Conservation (phyloP, 1,140 invertebrate species). For the Arctopsyche grandis region DNA sequence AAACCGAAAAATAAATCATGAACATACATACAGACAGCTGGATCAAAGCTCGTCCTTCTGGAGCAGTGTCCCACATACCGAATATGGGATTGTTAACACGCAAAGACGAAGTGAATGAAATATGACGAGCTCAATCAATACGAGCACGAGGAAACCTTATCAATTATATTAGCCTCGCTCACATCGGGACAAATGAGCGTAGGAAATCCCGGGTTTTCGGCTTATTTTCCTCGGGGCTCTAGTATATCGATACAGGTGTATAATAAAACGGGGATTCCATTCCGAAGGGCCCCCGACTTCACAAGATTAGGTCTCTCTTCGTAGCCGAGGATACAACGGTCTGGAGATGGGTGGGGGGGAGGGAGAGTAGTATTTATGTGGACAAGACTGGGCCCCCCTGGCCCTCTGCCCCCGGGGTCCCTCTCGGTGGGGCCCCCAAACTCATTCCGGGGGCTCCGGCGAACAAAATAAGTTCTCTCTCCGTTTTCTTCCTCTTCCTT, state of each 20-base stretch:
- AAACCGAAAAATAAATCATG: no score
- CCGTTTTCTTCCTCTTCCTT: no score
- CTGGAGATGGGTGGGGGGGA: background rate
- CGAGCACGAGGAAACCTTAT: background rate
- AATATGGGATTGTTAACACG: no score
- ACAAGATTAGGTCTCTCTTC: background rate
- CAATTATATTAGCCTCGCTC: slow-evolving; percentile 14
- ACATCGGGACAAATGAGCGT: background rate
- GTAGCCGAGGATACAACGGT: background rate
- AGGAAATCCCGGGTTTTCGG: slow-evolving; percentile 6
- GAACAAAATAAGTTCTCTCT: no score
- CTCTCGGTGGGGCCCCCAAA: no score
- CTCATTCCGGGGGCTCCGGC: no score
- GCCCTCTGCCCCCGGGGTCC: background rate
- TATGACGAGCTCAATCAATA: no score
- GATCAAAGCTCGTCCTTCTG: no score
- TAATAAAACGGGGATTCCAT: slow-evolving; percentile 25
- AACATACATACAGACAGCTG: no score
- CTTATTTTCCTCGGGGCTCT: background rate
- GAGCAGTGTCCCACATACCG: no score
- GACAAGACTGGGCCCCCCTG: background rate
- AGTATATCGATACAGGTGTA: slow-evolving; percentile 20
- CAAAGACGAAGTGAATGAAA: no score
- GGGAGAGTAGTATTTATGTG: background rate
- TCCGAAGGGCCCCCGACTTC: slow-evolving; percentile 15